Evolutionary conservation across 2,888 invertebrate genomes (phyloP), one percentile per base, ranked within the genome.

Genomic region (Brachycybe producta): DNA sequence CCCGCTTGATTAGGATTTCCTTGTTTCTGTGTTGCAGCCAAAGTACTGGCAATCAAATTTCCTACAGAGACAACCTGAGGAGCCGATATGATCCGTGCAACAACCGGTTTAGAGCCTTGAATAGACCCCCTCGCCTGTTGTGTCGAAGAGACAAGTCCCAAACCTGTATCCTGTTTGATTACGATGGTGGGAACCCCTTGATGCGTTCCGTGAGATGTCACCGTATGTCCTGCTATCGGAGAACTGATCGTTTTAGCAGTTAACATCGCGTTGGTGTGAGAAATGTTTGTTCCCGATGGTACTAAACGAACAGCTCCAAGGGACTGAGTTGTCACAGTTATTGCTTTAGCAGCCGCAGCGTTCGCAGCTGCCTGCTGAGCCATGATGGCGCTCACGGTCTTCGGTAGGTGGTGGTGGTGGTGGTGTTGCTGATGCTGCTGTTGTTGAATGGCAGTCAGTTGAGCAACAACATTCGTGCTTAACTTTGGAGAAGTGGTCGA

Each of bases 1-100:
- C 49, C 49, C n/a, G 45, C 44, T 19, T 51, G 51, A 19, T 45
- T 45, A 2, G 36, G 26, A 17, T 28, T 48, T 15, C 51, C 51
- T 28, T 49, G 52, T 32, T 52, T 48, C 41, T 52, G 48, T 4
- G 43, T 24, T 24, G 48, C 51, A 19, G 53, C 43, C 15, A 53
- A 23, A 3, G 53, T 53, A 39, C 51, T 53, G 5, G 53, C 53
- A 21, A 54, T 54, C 7, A 54, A 35, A 35, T 54, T 54, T 11
- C 52, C 54, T n/a, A 54, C 49, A 5, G 54, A 54, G n/a, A 54
- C 52, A 8, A 54, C 54, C 30, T 54, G 54, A 1, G 54, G 54
- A 4, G 42, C 43, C 2, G 54, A 54, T 13, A 54, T 52, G 17
- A 54, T 54, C 13, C 54, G 28, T 11, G 54, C 54, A 2, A 54